Percentiles rank a stretch among this genome's conserved stretches.
Conservation (phyloP, 1,140 invertebrate species). For the Magallana ariakensis region DNA sequence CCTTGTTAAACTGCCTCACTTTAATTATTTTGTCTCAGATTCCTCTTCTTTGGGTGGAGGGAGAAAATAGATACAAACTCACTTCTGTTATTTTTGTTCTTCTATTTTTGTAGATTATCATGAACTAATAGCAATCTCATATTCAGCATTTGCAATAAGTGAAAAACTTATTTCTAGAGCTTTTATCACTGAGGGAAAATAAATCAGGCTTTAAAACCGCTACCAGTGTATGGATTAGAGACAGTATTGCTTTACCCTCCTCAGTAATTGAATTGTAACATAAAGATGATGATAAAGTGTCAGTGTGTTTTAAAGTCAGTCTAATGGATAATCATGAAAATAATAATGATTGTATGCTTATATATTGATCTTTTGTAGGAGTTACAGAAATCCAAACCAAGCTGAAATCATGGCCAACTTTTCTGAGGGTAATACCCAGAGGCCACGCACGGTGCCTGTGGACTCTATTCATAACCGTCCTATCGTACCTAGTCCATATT, state of each 20-base stretch:
- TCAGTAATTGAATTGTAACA: no score
- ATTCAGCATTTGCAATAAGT: no score
- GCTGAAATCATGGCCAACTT: conserved; percentile 70
- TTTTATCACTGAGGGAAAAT: no score
- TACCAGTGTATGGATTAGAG: no score
- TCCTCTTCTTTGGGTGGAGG: not conserved
- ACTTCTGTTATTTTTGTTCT: not conserved
- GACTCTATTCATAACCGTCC: conserved; percentile 51
- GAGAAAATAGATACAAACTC: not conserved
- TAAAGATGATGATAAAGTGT: not conserved
- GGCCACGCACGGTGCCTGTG: conserved; percentile 65
- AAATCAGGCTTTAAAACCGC: no score
- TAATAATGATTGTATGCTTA: no score
- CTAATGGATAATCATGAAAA: not conserved
- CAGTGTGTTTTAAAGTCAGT: not conserved
- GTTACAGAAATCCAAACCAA: conserved; percentile 68
- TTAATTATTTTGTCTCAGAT: not conserved
- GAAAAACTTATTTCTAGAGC: no score
- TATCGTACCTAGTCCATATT: conserved; percentile 65
- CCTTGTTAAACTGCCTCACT: not conserved
- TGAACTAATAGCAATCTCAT: no score
- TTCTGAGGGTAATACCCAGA: conserved; percentile 45
- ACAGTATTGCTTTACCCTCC: no score
- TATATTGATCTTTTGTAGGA: conserved; percentile 52
- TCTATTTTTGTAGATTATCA: not conserved